phyloP scores from a whole-genome alignment of 1,140 invertebrate genomes.

The Zaprionus camerounensis region DNA sequence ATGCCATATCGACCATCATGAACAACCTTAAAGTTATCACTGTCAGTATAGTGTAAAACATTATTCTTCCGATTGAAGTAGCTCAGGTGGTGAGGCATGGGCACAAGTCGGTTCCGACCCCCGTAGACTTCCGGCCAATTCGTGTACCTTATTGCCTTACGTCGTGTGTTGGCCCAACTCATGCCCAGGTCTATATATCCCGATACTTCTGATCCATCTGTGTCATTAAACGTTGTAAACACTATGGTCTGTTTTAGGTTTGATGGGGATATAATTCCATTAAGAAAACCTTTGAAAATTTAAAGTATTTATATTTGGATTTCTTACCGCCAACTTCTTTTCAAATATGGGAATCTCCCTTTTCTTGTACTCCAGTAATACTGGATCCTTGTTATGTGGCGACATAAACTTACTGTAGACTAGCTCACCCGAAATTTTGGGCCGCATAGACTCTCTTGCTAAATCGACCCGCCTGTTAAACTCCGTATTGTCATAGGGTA shows the following conservation, averaged over 20 bases:
- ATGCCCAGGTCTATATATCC: slow-evolving; percentile 74
- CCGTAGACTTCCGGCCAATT: slow-evolving; percentile 67
- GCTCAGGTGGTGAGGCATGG: slow-evolving; percentile 65
- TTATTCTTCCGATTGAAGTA: slow-evolving; percentile 58
- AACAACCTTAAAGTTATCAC: slow-evolving; percentile 69
- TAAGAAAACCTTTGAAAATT: no score
- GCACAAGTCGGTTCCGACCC: slow-evolving; percentile 43
- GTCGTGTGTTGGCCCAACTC: slow-evolving; percentile 56
- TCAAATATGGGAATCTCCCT: slow-evolving; percentile 63
- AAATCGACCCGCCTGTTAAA: slow-evolving; percentile 46
- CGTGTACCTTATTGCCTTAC: slow-evolving; percentile 22
- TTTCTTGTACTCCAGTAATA: slow-evolving; percentile 55
- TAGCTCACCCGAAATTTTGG: slow-evolving; percentile 33
- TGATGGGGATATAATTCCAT: background rate
- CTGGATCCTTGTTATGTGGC: slow-evolving; percentile 50
- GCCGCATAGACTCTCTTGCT: slow-evolving; percentile 58
- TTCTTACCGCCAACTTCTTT: slow-evolving; percentile 67
- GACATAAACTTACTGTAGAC: slow-evolving; percentile 47
- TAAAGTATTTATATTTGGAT: no score
- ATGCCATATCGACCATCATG: slow-evolving; percentile 66
- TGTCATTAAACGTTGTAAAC: slow-evolving; percentile 51
- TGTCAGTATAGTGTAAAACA: slow-evolving; percentile 48
- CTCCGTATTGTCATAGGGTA: slow-evolving; percentile 55
- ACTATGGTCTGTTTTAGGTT: slow-evolving; percentile 68
- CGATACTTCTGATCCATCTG: slow-evolving; percentile 66